Evolutionary conservation across 2,888 invertebrate species (phyloP), one percentile per base, ranked within the genome.

Genomic region (Lycophotia porphyrea): DNA sequence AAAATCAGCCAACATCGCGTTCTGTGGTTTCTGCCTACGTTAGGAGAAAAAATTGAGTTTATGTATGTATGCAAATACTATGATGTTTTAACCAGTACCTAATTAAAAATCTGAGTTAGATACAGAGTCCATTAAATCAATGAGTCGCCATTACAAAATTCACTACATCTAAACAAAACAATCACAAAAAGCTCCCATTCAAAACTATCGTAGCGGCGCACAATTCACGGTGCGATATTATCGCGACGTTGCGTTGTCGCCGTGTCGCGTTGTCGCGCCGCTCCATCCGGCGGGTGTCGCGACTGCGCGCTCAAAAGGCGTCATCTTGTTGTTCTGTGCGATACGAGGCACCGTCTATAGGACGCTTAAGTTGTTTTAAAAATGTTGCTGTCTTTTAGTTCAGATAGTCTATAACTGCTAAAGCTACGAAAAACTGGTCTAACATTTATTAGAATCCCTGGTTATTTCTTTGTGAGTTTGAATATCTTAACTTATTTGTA

Each of bases 201-300:
- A 80, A 72, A 85, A 87, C 85, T 86, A 84, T 85, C 69, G 58
- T 75, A n/a, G 66, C n/a, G 63, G 27, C 76, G 39, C 64, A 70
- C 76, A 66, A 78, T 86, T 77, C 81, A 84, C 68, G 36, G 13
- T 18, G 68, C 74, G 81, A 82, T 82, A 71, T 73, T 84, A 88
- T 87, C 86, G 73, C 81, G 65, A 70, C 73, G 74, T 58, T 52
- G 81, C 76, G 82, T 85, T 82, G 86, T 86, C 80, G 78, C 80
- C 83, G 71, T 69, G 80, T 80, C 80, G 85, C 76, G 80, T 79
- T 76, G 84, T 79, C 78, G 82, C 76, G 85, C 64, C 85, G 68
- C 72, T 64, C 74, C 88, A 87, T 89, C 89, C 89, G 89, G 81
- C 86, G 84, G 80, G 80, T 89, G 89, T 88, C 88, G 87, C 78